Evolutionary conservation across 2,797 vertebrate species (phyloP), one percentile per base, ranked within the genome.

Genomic region (Synaphobranchus kaupii): DNA sequence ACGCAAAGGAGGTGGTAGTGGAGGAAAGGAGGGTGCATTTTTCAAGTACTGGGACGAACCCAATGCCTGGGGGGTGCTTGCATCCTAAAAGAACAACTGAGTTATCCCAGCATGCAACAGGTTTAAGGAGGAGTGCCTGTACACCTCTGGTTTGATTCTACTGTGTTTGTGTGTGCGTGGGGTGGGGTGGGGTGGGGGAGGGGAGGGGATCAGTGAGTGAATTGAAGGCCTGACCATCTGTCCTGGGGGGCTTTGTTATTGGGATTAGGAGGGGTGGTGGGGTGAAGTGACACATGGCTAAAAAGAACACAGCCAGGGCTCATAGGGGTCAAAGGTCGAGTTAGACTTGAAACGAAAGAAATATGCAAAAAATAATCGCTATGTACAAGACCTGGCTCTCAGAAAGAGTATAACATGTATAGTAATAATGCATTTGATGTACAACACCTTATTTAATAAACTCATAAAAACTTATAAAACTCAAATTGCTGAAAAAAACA

Each of bases 171-270:
- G 31, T 56, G 20, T 58, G 31, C 15, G 68, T 15, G 20, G 34
- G 73, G 63, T 10, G 50, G 39, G n/a, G 68, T 15, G 20, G 34
- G 73, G 63, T 10, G 50, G 39, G n/a, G n/a, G n/a, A n/a, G n/a
- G 76, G 8, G 0, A 28, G 83, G 87, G 60, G 73, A 87, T 60
- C 76, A 47, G 83, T 86, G 80, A 81, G 63, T 82, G 76, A 28
- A 50, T 87, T 85, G 76, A 85, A 28, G 56, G 73, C 50, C n/a
- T 87, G 86, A 86, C 31, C 83, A 86, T 89, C 84, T 88, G 87
- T 48, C 71, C 86, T 50, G 17, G 73, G 10, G 44, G 9, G 76
- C 83, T 83, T 78, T 85, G 85, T 85, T 63, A 39, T 20, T 73
- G 31, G 83, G 85, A 84, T 84, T 68, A 47, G 85, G 58, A 50